Base-by-base conservation (phyloP, 2,888 invertebrate genomes). In the Actias luna region DNA sequence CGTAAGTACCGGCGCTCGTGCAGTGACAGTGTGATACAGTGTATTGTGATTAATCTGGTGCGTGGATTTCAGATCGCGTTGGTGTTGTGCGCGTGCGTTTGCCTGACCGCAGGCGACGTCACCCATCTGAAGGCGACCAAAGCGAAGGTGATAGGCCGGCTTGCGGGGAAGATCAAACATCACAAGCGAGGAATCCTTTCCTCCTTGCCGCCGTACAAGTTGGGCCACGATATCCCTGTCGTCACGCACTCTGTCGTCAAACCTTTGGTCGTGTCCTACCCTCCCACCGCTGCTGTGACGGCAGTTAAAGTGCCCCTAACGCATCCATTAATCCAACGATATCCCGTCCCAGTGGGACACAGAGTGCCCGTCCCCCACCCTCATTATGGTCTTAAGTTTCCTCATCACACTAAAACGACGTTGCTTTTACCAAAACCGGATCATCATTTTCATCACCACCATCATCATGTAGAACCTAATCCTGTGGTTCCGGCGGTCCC, bases 231-330 rank as follows among this genome's bases (percentile, higher is more conserved):
- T 67, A 88, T 92, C 58, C 92, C 93, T 0, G 83, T 77, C 7
- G 89, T 93, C 18, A 88, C 91, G 0, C 93, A 93, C 70, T 93
- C 93, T 0, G 78, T 93, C 10, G 74, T 93, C 18, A 93, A 93
- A 69, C 93, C 93, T 0, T 67, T 93, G 7, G 87, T 93, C 14
- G 92, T 93, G 0, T 83, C 86, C 1, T 93, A 93, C 67, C 93
- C 93, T 0, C 89, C 93, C 1, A 85, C 92, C 0, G 87, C 92
- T 0, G 77, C 91, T 0, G 91, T 89, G 0, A 80, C 89, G 5
- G 85, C 89, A 7, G 90, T 92, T 1, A 93, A 92, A 69, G 90
- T 91, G 46, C 93, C 92, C 3, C 73, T 92, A 5, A 71, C 76
- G 7, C 84, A 85, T 64, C 90, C 87, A 27, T 69, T 84, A 16